Evolutionary conservation across 2,113 vertebrate species (phyloP), one percentile per base, ranked within the genome.

Genomic region (Nannospalax galili): DNA sequence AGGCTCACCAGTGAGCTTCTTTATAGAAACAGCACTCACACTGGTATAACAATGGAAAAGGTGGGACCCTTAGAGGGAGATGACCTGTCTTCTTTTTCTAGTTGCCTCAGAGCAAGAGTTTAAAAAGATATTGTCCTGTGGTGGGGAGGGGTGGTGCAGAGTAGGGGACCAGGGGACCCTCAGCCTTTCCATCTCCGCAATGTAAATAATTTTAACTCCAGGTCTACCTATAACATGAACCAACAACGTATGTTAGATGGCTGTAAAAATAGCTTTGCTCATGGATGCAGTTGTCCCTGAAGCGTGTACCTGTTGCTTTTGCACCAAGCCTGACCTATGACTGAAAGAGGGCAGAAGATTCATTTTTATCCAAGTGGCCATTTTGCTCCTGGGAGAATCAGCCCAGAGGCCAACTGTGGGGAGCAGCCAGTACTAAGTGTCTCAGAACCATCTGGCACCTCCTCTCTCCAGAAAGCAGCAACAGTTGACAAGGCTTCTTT

Each of bases 31-130:
- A 77, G 69, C 75, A 84, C 80, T 97, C 48, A 75, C 35, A n/a
- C 56, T 85, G 74, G 11, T 69, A 1, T 75, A 89, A 95, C 85
- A 92, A 70, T 95, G 84, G 77, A 12, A 75, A 86, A 94, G 93
- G 73, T 92, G 92, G 95, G 92, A 93, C 42, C 60, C 92, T 95
- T 48, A 35, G 95, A 97, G 90, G 90, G 79, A 95, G 84, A 64
- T 92, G 82, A 91, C 79, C 74, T 70, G 56, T 89, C 89, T 95
- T 75, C 84, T 95, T 87, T 87, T 85, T n/a, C 65, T 28, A 94
- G 67, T 89, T 84, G 75, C n/a, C 35, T 78, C 62, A 8, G 37
- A 89, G 64, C 52, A 4, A 93, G 80, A 91, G 84, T 94, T 94
- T 79, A n/a, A 92, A 94, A 84, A 94, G 73, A 62, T 56, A 58